These are phyloP conservation scores for Aphrocallistes beatrix DNA, from an alignment of 37 sponge, comb jelly and placozoan species.

Conservation along the genomic window DNA sequence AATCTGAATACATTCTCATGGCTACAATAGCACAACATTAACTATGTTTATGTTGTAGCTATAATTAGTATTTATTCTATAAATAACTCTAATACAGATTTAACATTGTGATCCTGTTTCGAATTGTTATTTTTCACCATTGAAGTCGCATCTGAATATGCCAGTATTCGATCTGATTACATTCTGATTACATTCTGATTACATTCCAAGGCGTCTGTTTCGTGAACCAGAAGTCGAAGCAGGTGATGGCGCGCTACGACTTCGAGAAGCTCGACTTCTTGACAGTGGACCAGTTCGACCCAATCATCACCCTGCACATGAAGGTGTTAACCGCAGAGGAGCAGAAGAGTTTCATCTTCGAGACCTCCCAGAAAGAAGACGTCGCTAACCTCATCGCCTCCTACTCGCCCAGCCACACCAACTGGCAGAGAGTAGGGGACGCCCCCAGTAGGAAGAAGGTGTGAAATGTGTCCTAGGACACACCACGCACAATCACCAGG, in stretches of 20 bases:
- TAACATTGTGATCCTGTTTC: too few species aligned
- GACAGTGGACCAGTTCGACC: constrained; percentile 61
- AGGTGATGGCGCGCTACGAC: constrained; percentile 67
- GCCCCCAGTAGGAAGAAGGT: constrained; percentile 34
- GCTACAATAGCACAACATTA: too few species aligned
- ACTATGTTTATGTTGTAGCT: too few species aligned
- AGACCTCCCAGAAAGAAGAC: constrained; percentile 79
- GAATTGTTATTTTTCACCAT: too few species aligned
- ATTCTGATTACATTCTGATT: too few species aligned
- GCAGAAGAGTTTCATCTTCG: constrained; percentile 70
- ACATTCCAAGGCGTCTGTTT: constrained; percentile 65
- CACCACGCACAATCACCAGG: background rate
- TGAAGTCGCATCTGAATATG: too few species aligned
- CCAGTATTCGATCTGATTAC: too few species aligned
- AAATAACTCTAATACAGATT: too few species aligned
- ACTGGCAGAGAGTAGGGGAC: constrained; percentile 78
- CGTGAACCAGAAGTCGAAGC: constrained; percentile 62
- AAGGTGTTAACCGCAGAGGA: constrained; percentile 40
- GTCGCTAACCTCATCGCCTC: constrained; percentile 83
- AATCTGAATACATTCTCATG: too few species aligned
- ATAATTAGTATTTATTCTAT: too few species aligned
- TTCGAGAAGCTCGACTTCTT: constrained; percentile 61
- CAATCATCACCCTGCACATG: constrained; percentile 64
- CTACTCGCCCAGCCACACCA: constrained; percentile 83
- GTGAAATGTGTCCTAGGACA: background rate